Evolutionary conservation across 1,140 invertebrate genomes (phyloP).

Genomic region (Leptinotarsa undecemlineata): DNA sequence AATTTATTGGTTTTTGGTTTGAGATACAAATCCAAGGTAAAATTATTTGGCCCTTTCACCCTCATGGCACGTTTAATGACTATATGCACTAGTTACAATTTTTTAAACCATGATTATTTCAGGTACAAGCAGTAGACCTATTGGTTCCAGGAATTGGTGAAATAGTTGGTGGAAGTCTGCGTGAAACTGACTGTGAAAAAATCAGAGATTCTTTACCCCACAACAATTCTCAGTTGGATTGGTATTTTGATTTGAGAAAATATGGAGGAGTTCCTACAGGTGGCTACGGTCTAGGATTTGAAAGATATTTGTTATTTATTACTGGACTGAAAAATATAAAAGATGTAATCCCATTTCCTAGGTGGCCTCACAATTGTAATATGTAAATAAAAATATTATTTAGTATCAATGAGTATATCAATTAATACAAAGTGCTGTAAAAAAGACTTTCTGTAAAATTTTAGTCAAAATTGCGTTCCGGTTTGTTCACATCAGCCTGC

Average conservation of each 20-base stretch:
- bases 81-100: too few relatives aligned
- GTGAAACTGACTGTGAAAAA: slow-evolving; percentile 77
- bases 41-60: too few relatives aligned
- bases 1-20: too few relatives aligned
- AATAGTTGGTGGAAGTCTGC: slow-evolving; percentile 89
- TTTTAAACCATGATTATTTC: slow-evolving; percentile 32
- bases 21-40: too few relatives aligned
- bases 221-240: slow-evolving; percentile 64
- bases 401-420: background rate
- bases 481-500: background rate
- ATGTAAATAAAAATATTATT: slow-evolving; percentile 59
- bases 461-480: background rate
- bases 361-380: slow-evolving; percentile 87
- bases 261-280: slow-evolving; percentile 87
- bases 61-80: too few relatives aligned
- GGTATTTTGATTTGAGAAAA: slow-evolving; percentile 91
- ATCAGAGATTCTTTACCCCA: slow-evolving; percentile 66
- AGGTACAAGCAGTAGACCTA: slow-evolving; percentile 87
- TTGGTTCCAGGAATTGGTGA: slow-evolving; percentile 88
- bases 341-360: slow-evolving; percentile 92
- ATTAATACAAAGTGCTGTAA: background rate
- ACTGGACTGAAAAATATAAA: slow-evolving; percentile 85
- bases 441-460: background rate
- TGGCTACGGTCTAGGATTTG: slow-evolving; percentile 95
- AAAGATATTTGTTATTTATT: slow-evolving; percentile 84